Evolutionary conservation across 64 coral and sea anemone genomes (phyloP).

Genomic region (Pocillopora damicornis): DNA sequence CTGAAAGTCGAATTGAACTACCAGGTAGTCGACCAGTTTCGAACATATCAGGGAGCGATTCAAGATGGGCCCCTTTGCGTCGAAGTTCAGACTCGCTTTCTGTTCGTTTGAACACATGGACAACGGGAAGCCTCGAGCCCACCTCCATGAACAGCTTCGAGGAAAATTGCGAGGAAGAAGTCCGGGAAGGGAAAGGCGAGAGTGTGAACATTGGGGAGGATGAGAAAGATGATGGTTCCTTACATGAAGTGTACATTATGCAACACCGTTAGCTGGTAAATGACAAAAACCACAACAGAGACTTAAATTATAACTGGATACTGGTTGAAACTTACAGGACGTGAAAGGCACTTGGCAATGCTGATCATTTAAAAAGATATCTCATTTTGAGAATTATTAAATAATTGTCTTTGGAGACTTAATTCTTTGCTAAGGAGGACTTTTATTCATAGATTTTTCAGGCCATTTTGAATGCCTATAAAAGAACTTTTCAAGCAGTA

Average conservation of each 20-base stretch:
- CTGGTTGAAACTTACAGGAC: no score
- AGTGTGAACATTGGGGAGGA: background rate
- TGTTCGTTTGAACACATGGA: conserved; percentile 27
- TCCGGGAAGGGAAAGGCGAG: background rate
- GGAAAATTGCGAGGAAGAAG: conserved; percentile 6
- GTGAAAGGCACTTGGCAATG: no score
- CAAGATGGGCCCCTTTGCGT: background rate
- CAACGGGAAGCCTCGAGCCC: background rate
- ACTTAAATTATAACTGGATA: background rate
- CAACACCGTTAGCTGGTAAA: background rate
- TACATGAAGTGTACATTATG: background rate
- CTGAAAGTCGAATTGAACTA: conserved; percentile 1
- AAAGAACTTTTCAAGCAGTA: no score
- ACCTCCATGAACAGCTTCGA: background rate
- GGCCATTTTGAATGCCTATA: no score
- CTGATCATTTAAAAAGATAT: no score
- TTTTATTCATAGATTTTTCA: no score
- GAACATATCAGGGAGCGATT: conserved; percentile 4
- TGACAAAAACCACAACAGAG: background rate
- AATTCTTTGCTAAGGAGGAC: no score
- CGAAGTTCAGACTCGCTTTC: conserved; percentile 3
- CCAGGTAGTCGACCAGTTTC: conserved; percentile 3
- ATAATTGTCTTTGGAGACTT: no score
- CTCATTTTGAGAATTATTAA: no score
- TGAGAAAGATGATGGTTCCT: background rate